Base-by-base conservation (phyloP, 2,797 vertebrate genomes). In the Micromesistius poutassou region DNA sequence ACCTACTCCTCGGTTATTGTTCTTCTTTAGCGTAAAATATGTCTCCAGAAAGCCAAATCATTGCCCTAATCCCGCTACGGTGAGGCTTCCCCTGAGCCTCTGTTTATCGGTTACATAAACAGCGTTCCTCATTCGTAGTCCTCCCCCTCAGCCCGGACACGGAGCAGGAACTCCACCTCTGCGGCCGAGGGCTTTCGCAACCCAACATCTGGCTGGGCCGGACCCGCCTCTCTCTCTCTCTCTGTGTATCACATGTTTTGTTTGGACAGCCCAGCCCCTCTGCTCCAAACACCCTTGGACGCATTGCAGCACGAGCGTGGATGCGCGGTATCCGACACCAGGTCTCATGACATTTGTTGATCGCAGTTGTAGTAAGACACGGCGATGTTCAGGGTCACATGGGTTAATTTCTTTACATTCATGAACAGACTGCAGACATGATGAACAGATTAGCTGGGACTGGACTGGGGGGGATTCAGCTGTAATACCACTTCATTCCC, bases 121-220 rank as follows among this genome's bases (percentile, higher is more conserved):
- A 86, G 19, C 71, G 71, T 78, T 72, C 74, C 14, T 76, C 77
- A 83, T 85, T 85, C 75, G 66, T 83, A 68, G 77, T 88, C 30
- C 83, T 75, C 86, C 71, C 84, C 77, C 30, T 3, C 78, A 85
- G 79, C 30, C 3, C 84, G 81, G 76, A 78, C 76, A 76, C 76
- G 76, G 79, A 84, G 82, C 83, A 72, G 6, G 62, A 83, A 84
- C 89, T 86, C 88, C 87, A 85, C 90, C 90, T 86, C 80, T 30
- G 78, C 0, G 62, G 2, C 80, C 40, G 77, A 80, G 86, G 84
- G 82, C 87, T 93, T 92, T 92, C 89, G 87, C 90, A 93, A 92
- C 83, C 74, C 80, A 87, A 92, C 91, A 91, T 93, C 92, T 93
- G 91, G 88, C 84, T 85, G 84, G 82, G 82, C 25, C n/a, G 14